These are phyloP conservation scores for Automeris io DNA, from an alignment of 2,888 invertebrate species.

Conservation along the genomic window DNA sequence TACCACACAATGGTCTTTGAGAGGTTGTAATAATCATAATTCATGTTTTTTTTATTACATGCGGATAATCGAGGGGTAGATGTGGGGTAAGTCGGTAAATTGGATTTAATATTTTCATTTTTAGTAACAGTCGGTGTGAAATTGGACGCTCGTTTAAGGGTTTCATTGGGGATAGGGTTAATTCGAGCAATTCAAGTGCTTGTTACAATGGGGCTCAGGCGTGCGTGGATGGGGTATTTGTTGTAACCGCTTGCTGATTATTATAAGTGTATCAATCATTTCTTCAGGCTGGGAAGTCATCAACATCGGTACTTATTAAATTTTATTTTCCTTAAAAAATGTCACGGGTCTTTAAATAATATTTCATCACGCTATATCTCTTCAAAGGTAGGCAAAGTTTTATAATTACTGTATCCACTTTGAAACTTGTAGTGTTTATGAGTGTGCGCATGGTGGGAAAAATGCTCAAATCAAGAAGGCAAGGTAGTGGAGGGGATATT, in stretches of 20 bases:
- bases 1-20: slow-evolving; percentile 54
- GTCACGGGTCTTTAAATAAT: too few species aligned
- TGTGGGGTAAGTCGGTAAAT: slow-evolving; percentile 59
- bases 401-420: too few species aligned
- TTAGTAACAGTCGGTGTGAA: slow-evolving; percentile 70
- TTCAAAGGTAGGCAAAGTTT: too few species aligned
- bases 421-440: too few species aligned
- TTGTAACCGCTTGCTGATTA: slow-evolving; percentile 22
- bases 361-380: too few species aligned
- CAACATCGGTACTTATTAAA: too few species aligned
- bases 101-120: slow-evolving; percentile 76
- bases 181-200: slow-evolving; percentile 43
- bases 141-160: slow-evolving; percentile 69
- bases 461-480: too few species aligned
- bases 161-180: slow-evolving; percentile 53
- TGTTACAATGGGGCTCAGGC: slow-evolving; percentile 28
- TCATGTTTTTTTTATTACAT: slow-evolving; percentile 56
- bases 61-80: slow-evolving; percentile 60
- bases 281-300: not conserved
- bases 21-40: slow-evolving; percentile 72
- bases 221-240: slow-evolving; percentile 14
- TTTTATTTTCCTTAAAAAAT: too few species aligned
- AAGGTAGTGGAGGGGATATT: too few species aligned
- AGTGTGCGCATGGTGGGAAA: too few species aligned
- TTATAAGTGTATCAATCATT: slow-evolving; percentile 7